Evolutionary conservation across 2,797 vertebrate genomes (phyloP).

Genomic region (Chelon labrosus): DNA sequence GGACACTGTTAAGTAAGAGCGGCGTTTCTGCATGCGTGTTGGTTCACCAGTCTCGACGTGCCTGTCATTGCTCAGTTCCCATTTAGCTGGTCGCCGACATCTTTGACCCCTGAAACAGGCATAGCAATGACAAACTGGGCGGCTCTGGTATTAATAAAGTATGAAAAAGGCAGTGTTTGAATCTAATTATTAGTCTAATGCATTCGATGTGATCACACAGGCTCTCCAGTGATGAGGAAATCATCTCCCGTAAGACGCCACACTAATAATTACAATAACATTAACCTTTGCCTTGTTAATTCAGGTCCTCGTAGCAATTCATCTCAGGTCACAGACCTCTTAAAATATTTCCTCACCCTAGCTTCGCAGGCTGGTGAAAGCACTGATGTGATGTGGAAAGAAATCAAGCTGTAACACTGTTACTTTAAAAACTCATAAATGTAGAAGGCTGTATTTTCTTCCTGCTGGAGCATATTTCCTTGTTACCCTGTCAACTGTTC

Average conservation of each 20-base stretch:
- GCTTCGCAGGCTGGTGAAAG: slow-evolving; percentile 45
- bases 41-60: slow-evolving; percentile 40
- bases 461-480: slow-evolving; percentile 46
- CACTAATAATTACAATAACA: slow-evolving; percentile 85
- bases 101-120: slow-evolving; percentile 80
- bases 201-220: slow-evolving; percentile 84
- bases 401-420: slow-evolving; percentile 39
- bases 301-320: slow-evolving; percentile 74
- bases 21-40: slow-evolving; percentile 33
- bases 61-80: slow-evolving; percentile 66
- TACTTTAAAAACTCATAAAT: slow-evolving; percentile 48
- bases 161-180: slow-evolving; percentile 78
- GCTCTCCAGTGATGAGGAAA: slow-evolving; percentile 80
- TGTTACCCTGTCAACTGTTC: slow-evolving; percentile 36
- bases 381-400: slow-evolving; percentile 32
- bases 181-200: slow-evolving; percentile 86
- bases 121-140: slow-evolving; percentile 77
- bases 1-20: slow-evolving; percentile 56
- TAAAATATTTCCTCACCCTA: slow-evolving; percentile 58
- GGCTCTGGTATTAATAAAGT: slow-evolving; percentile 78
- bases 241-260: slow-evolving; percentile 71
- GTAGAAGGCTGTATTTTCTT: slow-evolving; percentile 35
- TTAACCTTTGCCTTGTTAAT: slow-evolving; percentile 86
- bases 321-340: slow-evolving; percentile 67
- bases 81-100: slow-evolving; percentile 73